These are phyloP conservation scores for Gryllus longicercus DNA, from an alignment of 2,888 invertebrate genomes.

Conservation along the genomic window DNA sequence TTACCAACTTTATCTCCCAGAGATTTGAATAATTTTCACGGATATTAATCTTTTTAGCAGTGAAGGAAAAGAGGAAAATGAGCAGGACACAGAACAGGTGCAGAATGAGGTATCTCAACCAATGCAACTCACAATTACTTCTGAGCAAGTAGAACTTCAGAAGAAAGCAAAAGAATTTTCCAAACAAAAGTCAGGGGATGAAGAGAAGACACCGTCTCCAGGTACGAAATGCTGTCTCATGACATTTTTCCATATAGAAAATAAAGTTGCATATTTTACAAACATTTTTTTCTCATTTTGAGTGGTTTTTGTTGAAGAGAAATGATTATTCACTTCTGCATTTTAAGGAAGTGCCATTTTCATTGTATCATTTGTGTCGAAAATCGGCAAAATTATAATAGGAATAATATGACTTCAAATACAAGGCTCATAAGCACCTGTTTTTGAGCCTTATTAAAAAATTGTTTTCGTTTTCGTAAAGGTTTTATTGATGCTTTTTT, in stretches of 20 bases:
- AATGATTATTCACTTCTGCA: no score
- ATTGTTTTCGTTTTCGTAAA: not conserved
- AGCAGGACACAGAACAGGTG: conserved; percentile 42
- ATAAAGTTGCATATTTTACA: no score
- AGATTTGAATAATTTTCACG: no score
- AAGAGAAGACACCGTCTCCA: conserved; percentile 41
- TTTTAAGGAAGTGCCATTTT: no score
- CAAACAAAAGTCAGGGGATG: conserved; percentile 47
- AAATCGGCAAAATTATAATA: no score
- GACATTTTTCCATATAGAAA: no score
- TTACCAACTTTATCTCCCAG: not conserved
- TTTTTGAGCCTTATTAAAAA: no score
- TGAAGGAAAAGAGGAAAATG: conserved; percentile 40
- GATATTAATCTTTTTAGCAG: not conserved
- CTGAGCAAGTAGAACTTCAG: conserved; percentile 53
- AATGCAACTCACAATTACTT: conserved; percentile 54
- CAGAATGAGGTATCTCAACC: conserved; percentile 48
- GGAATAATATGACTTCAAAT: no score
- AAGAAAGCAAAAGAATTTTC: conserved; percentile 57
- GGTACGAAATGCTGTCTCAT: not conserved
- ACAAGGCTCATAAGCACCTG: no score
- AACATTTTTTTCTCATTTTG: no score
- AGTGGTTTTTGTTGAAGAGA: no score
- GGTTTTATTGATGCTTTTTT: not conserved
- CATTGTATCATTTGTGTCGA: no score